These are phyloP conservation scores for Serranus cabrilla DNA, from an alignment of 2,797 vertebrate genomes.

Conservation along the genomic window DNA sequence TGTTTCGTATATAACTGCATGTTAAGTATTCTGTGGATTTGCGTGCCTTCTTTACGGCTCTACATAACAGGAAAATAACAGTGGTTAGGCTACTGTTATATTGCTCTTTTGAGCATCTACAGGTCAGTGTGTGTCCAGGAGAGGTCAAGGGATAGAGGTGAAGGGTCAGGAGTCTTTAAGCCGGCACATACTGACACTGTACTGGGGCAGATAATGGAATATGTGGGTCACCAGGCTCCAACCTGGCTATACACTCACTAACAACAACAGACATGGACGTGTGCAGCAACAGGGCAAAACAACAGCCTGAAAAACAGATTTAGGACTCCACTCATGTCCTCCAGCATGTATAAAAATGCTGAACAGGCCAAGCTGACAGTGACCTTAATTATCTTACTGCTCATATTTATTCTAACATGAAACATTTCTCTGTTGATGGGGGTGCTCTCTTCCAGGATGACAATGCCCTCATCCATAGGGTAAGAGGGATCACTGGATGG, in stretches of 20 bases:
- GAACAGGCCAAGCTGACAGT: too few species aligned
- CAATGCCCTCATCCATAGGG: too few species aligned
- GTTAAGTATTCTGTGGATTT: conserved; percentile 26
- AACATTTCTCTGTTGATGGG: too few species aligned
- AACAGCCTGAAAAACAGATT: not conserved
- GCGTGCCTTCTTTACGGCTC: conserved; percentile 13
- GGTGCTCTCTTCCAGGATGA: too few species aligned
- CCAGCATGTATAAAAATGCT: too few species aligned
- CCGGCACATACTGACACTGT: conserved; percentile 57
- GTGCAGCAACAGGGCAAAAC: conserved; percentile 24
- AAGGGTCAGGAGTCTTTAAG: conserved; percentile 57
- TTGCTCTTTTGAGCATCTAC: conserved; percentile 41
- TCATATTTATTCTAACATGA: too few species aligned
- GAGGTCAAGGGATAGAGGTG: conserved; percentile 51
- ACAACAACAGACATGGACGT: conserved; percentile 24
- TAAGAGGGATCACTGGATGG: too few species aligned
- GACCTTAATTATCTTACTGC: too few species aligned
- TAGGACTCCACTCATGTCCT: not conserved
- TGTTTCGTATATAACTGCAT: conserved; percentile 44
- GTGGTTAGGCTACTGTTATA: conserved; percentile 38
- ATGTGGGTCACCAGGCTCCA: conserved; percentile 50
- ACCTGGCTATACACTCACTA: conserved; percentile 11
- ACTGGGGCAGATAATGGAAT: conserved; percentile 51
- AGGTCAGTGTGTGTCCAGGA: conserved; percentile 61
- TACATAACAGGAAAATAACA: conserved; percentile 23